Conservation (phyloP, 2,113 vertebrate species). For the Amazona vittata region DNA sequence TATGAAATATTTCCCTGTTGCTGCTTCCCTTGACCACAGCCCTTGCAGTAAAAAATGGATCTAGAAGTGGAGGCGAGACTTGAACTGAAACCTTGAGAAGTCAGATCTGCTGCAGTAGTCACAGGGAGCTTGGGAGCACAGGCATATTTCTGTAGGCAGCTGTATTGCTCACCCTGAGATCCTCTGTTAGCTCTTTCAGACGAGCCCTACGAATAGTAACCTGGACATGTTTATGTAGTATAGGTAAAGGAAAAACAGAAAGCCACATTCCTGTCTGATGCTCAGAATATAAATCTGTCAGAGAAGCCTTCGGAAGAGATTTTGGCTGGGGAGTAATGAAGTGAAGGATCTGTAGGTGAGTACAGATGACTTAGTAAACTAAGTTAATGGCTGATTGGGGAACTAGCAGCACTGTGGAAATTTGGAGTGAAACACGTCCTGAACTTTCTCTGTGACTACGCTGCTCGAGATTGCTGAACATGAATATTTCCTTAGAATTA, state of each 20-base stretch:
- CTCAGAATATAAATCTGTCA: conserved; percentile 86
- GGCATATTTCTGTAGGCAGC: background rate
- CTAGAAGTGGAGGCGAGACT: background rate
- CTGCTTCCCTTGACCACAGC: background rate
- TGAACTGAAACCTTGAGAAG: background rate
- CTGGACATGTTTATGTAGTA: conserved; percentile 83
- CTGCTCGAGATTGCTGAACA: background rate
- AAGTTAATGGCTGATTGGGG: conserved; percentile 72
- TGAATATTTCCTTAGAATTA: background rate
- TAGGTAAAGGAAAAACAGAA: conserved; percentile 82
- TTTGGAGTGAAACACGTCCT: conserved; percentile 10
- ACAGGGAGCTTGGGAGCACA: background rate
- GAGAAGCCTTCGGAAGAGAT: conserved; percentile 73
- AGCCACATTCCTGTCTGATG: conserved; percentile 81
- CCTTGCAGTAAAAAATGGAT: background rate
- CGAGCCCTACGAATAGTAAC: background rate
- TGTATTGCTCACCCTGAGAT: background rate
- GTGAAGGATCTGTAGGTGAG: conserved; percentile 77
- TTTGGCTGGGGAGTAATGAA: conserved; percentile 78
- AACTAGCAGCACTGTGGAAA: conserved; percentile 59
- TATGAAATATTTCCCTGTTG: background rate
- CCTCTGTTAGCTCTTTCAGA: background rate
- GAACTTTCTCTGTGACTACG: conserved; percentile 17
- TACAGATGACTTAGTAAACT: conserved; percentile 75
- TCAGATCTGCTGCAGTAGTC: background rate